phyloP scores from a whole-genome alignment of 1,140 invertebrate species.

The Asbolus verrucosus region DNA sequence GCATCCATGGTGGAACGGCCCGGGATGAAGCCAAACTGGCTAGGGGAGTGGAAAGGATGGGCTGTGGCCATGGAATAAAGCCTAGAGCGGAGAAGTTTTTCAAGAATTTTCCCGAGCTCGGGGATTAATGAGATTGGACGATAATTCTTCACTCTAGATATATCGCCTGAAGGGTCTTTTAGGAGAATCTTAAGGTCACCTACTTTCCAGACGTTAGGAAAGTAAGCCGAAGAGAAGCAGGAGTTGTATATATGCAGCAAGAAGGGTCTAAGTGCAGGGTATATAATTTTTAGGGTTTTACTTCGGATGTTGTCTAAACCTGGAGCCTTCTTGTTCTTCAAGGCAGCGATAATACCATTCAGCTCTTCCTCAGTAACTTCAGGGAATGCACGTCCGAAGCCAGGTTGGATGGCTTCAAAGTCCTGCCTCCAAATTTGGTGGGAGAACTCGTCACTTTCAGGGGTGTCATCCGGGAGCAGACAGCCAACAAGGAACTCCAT shows the following conservation, averaged over 20 bases:
- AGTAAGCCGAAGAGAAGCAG: background rate
- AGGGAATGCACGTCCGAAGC: background rate
- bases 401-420: background rate
- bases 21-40: background rate
- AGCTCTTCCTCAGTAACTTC: background rate
- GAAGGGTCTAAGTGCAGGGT: background rate
- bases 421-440: background rate
- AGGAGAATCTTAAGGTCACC: conserved; percentile 48
- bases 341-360: background rate
- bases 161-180: conserved; percentile 14
- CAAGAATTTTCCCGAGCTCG: conserved; percentile 47
- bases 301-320: background rate
- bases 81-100: conserved; percentile 19
- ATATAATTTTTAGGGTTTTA: background rate
- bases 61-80: background rate
- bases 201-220: conserved; percentile 49
- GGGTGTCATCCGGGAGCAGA: background rate
- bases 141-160: conserved; percentile 17
- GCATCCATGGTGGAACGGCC: background rate
- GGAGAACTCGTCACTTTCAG: background rate
- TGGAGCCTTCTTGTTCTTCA: background rate
- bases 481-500: background rate
- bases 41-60: background rate
- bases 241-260: conserved; percentile 34
- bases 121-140: conserved; percentile 50